Base-by-base conservation (phyloP, 2,888 invertebrate genomes). In the Lottia gigantea region DNA sequence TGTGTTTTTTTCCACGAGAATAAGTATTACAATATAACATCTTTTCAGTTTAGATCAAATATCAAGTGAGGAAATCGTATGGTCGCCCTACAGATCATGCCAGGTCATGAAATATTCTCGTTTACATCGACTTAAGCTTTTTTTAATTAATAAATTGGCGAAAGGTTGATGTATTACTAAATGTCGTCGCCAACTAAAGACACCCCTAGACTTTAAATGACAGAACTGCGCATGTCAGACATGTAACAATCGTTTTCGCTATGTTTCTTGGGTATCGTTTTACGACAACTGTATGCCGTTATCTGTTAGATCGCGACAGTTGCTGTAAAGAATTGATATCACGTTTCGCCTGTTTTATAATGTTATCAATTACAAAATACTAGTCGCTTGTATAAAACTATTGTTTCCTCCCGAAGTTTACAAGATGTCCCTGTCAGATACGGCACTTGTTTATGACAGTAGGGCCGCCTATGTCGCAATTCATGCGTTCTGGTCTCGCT, bases 361-460 rank as follows among this genome's bases (percentile, higher is more conserved):
- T 67, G 67, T 67, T 67, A 67, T 67, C 67, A 55, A 67, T 67
- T 67, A 67, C 67, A 67, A 49, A 49, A 26, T 55, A 55, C 67
- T 45, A 67, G 49, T 67, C 67, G 55, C 40, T 55, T 55, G 19
- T 49, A 49, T 67, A 67, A 67, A 67, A 40, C 55, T 55, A 55
- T 67, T 67, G 67, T 67, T 31, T 55, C 26, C 49, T n/a, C 16
- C 40, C 31, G 49, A 67, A 55, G 55, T 49, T 19, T 49, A 67
- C 67, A 67, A 67, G 67, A 67, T 67, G 67, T 67, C 55, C 55
- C 40, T 31, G 23, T 55, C 40, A 55, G 67, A 67, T 67, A 67
- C 31, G n/a, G 61, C 61, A 55, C 49, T 55, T 26, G 49, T 67
- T 67, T 67, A 67, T 67, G 55, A 55, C 55, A 55, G 49, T 55